A percentile compares a stretch with the other conserved stretches of the same genome.
phyloP scores from a whole-genome alignment of 35 echinoderm and acorn worm species.

The Acanthaster planci region DNA sequence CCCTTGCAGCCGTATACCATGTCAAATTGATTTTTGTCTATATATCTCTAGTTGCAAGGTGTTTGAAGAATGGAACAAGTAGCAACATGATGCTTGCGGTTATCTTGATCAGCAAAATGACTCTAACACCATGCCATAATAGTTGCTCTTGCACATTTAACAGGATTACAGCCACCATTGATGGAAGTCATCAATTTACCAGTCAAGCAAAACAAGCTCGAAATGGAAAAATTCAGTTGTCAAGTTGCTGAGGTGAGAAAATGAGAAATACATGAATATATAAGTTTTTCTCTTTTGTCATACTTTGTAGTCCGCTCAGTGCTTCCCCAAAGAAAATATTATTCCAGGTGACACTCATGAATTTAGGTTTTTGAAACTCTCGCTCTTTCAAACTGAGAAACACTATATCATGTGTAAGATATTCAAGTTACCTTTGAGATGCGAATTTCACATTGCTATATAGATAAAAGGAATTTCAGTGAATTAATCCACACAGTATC shows the following conservation, averaged over 20 bases:
- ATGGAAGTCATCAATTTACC: neutral
- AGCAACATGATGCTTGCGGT: neutral
- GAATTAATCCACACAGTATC: too few relatives aligned
- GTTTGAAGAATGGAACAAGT: neutral
- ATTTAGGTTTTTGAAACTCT: too few relatives aligned
- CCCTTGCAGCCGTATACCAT: neutral
- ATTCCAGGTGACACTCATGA: too few relatives aligned
- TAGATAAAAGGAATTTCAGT: too few relatives aligned
- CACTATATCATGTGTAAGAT: too few relatives aligned
- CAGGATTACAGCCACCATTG: neutral
- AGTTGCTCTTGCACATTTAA: neutral
- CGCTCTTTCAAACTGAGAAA: too few relatives aligned
- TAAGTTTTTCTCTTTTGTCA: too few relatives aligned
- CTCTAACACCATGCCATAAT: neutral
- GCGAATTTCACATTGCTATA: too few relatives aligned
- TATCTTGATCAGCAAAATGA: neutral
- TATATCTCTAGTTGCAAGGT: neutral
- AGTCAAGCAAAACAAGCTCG: neutral
- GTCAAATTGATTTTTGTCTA: neutral
- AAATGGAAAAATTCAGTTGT: constrained; percentile 11
- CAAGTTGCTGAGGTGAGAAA: neutral
- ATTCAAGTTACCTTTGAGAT: too few relatives aligned
- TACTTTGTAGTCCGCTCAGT: too few relatives aligned
- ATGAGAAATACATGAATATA: too few relatives aligned
- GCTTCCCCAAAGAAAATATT: too few relatives aligned